Conservation (phyloP, 2,888 invertebrate genomes). For the Conomelus anceps region DNA sequence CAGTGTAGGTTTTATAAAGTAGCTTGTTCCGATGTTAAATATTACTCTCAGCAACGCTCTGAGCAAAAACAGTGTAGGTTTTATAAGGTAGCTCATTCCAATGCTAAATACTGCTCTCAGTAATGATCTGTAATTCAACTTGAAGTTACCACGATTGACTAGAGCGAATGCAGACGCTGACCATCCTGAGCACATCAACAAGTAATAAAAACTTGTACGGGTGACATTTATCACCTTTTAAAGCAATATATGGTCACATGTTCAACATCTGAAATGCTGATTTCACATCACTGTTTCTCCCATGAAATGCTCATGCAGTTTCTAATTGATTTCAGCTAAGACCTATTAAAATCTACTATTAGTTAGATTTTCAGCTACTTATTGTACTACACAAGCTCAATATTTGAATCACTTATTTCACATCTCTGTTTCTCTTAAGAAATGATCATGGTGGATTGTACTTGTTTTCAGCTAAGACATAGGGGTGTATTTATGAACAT, state of each 20-base stretch:
- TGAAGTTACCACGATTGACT: neutral
- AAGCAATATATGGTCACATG: neutral
- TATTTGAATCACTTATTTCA: too few relatives aligned
- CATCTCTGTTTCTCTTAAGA: too few relatives aligned
- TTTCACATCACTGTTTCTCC: neutral
- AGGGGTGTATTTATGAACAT: too few relatives aligned
- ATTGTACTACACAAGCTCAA: too few relatives aligned
- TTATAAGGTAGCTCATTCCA: neutral
- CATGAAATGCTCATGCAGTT: neutral
- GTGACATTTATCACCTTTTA: neutral
- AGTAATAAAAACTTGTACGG: neutral
- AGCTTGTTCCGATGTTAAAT: neutral
- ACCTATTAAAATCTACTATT: neutral
- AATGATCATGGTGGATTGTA: too few relatives aligned
- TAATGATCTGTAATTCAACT: too few relatives aligned
- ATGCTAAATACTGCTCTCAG: neutral
- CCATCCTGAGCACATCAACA: neutral
- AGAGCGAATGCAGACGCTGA: neutral
- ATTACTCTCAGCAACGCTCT: too few relatives aligned
- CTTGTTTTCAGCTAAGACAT: too few relatives aligned
- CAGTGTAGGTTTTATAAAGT: neutral
- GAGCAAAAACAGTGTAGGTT: neutral
- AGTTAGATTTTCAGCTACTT: too few relatives aligned
- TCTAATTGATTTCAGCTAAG: neutral
- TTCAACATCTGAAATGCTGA: neutral